phyloP scores from a whole-genome alignment of 2,888 invertebrate species.

The Campoletis raptor region DNA sequence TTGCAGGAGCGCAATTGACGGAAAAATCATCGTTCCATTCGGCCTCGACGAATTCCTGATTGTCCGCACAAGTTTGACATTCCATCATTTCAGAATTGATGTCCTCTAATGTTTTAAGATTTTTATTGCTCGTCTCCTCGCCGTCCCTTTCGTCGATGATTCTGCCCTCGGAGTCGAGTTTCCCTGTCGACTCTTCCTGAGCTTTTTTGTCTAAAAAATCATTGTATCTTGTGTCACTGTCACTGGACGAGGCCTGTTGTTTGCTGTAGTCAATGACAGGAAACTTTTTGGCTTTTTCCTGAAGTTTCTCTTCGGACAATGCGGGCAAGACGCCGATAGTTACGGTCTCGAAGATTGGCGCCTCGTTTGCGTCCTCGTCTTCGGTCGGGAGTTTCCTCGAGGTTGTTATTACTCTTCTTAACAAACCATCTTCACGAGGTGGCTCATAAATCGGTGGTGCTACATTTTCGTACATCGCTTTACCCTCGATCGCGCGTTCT shows the following conservation, averaged over 20 bases:
- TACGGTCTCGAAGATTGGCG: constrained; percentile 79
- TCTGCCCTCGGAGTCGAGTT: constrained; percentile 71
- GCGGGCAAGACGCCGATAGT: constrained; percentile 78
- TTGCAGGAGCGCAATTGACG: neutral
- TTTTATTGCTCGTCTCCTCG: constrained; percentile 65
- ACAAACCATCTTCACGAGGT: constrained; percentile 20
- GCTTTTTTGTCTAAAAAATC: constrained; percentile 74
- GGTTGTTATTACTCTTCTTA: constrained; percentile 8
- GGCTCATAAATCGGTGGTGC: constrained; percentile 25
- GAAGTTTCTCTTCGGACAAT: constrained; percentile 77
- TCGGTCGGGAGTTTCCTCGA: constrained; percentile 63
- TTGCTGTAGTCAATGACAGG: constrained; percentile 79
- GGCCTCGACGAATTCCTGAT: constrained; percentile 32
- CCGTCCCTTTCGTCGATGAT: constrained; percentile 71
- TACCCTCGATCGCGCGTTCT: constrained; percentile 77
- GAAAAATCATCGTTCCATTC: constrained; percentile 11
- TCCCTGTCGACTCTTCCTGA: constrained; percentile 72
- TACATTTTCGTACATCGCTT: constrained; percentile 69
- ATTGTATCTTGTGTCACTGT: constrained; percentile 71
- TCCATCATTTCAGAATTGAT: neutral
- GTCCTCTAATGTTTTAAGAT: neutral
- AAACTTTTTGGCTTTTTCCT: constrained; percentile 79
- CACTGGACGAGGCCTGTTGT: constrained; percentile 39
- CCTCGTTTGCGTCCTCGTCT: constrained; percentile 79
- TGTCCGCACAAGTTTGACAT: constrained; percentile 7